Evolutionary conservation across 2,113 vertebrate genomes (phyloP), one percentile per base, ranked within the genome.

Genomic region (Hippocampus barbouri): DNA sequence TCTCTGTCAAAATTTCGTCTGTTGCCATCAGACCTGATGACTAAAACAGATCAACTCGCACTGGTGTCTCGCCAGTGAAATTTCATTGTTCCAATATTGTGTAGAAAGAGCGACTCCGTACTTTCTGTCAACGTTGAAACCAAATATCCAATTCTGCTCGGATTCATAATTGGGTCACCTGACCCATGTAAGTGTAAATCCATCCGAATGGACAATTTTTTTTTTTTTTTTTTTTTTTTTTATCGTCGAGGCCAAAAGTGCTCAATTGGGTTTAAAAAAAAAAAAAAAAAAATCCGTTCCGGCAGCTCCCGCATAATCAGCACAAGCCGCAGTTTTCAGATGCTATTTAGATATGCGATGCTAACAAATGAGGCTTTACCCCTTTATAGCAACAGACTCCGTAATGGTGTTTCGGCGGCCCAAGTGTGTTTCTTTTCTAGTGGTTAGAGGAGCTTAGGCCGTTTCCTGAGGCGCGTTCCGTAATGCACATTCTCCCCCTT

Each of bases 301-400:
- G 75, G 72, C 75, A 79, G 72, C 79, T 64, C 69, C 63, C 62
- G 76, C 78, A 82, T 83, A 85, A 87, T 88, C 77, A 75, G 73
- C 86, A 69, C 59, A 80, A 80, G 77, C 79, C 83, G 80, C 66
- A 80, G 88, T 86, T 91, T 91, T 92, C 85, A 90, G 87, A 92
- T 92, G 85, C 79, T 81, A 90, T 92, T 91, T 89, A 88, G 89
- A 91, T 91, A 90, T 73, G 77, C 78, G 82, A 88, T 69, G 79
- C 74, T 84, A 87, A 86, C 86, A 89, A 86, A 86, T 87, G 84
- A 83, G 79, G 66, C 80, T 76, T 83, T 80, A 74, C 77, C 85
- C 69, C 34, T 38, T 87, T 83, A 81, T 80, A 81, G 77, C 79
- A 87, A 83, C 79, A 77, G 76, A 70, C 76, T 81, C 77, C 15